Percentiles rank a stretch among this genome's conserved stretches.
Conservation (phyloP, 2,113 vertebrate species). For the Rana temporaria region DNA sequence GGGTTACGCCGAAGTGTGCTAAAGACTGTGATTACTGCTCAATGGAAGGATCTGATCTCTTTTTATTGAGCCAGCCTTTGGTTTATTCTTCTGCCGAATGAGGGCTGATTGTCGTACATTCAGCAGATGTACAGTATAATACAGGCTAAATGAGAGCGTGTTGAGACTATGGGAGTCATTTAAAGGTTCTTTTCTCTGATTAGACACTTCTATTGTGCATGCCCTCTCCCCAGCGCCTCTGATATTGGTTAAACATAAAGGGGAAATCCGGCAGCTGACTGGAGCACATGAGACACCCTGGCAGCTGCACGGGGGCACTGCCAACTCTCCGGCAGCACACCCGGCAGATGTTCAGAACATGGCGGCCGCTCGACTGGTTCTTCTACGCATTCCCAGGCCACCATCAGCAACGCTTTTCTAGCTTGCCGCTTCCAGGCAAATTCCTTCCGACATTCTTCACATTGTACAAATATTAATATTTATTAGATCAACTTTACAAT, state of each 20-base stretch:
- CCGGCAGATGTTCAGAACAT: slow-evolving; percentile 23
- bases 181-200: slow-evolving; percentile 22
- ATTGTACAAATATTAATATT: slow-evolving; percentile 21
- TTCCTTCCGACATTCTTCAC: slow-evolving; percentile 5
- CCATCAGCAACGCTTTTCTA: neutral
- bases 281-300: neutral
- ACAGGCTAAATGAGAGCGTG: neutral
- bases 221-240: neutral
- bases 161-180: neutral
- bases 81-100: neutral
- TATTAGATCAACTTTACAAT: neutral
- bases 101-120: slow-evolving; percentile 9
- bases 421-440: too few relatives aligned
- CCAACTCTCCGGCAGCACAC: slow-evolving; percentile 4
- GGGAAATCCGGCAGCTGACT: slow-evolving; percentile 14
- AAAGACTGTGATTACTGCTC: neutral
- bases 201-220: neutral
- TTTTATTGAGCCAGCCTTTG: neutral
- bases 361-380: neutral
- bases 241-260: slow-evolving; percentile 33
- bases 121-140: slow-evolving; percentile 30
- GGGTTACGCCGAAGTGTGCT: neutral
- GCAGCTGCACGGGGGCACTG: slow-evolving; percentile 18
- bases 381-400: neutral
- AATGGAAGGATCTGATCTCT: neutral